phyloP scores from a whole-genome alignment of 2,888 invertebrate genomes.

The Chrysolina americana region DNA sequence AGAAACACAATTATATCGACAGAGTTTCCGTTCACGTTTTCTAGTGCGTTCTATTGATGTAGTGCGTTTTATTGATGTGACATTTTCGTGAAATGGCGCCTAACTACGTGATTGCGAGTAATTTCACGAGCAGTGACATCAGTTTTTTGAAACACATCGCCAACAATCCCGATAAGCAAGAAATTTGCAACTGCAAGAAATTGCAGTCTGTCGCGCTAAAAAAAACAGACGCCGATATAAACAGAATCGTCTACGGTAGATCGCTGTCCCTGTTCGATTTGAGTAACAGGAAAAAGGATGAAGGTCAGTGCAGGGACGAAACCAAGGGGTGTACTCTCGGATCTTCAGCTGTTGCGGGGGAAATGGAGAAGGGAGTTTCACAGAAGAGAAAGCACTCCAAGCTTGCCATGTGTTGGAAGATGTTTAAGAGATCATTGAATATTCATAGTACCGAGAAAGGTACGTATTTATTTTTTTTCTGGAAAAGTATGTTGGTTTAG shows the following conservation, averaged over 20 bases:
- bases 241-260: slow-evolving; percentile 49
- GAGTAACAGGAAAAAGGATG: slow-evolving; percentile 43
- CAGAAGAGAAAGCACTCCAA: slow-evolving; percentile 44
- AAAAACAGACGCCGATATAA: not conserved
- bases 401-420: slow-evolving; percentile 61
- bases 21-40: not conserved
- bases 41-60: slow-evolving; percentile 1
- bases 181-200: slow-evolving; percentile 44
- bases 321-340: slow-evolving; percentile 45
- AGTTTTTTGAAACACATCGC: slow-evolving; percentile 49
- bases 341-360: slow-evolving; percentile 41
- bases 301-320: slow-evolving; percentile 40
- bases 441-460: slow-evolving; percentile 48
- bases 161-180: slow-evolving; percentile 46
- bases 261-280: slow-evolving; percentile 62
- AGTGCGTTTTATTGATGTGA: slow-evolving; percentile 9
- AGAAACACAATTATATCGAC: slow-evolving; percentile 5
- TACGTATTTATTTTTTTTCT: slow-evolving; percentile 33
- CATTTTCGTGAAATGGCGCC: slow-evolving; percentile 48
- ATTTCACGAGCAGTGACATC: slow-evolving; percentile 46
- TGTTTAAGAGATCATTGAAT: slow-evolving; percentile 59
- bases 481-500: no score
- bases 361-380: slow-evolving; percentile 28
- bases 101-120: slow-evolving; percentile 47
- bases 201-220: slow-evolving; percentile 40